Evolutionary conservation across 2,888 invertebrate species (phyloP), one percentile per base, ranked within the genome.

Genomic region (Brachyptera putata): DNA sequence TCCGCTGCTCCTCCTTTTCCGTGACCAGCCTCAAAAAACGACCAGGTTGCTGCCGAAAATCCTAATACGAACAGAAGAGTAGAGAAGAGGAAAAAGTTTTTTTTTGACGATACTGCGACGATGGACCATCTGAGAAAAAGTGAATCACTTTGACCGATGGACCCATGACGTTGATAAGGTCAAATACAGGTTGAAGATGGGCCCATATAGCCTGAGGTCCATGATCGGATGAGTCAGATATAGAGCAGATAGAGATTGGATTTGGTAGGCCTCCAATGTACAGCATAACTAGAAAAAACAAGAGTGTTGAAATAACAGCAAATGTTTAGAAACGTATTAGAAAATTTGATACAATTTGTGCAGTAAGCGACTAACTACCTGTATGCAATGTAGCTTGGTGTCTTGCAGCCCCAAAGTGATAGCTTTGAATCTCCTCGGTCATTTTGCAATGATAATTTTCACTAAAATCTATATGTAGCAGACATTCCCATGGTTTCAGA

Each of bases 391-490:
- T 30, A 30, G 30, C 55, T 7, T 11, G 26, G 26, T 18, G n/a
- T n/a, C 53, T 21, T 11, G 57, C 34, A 50, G 43, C 57, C 14
- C 57, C 57, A 22, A 57, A 57, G 39, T 57, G 46, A 21, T 43
- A 37, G 22, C 43, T 9, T 46, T 50, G 57, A 14, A 57, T 46
- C 41, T 57, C 57, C 41, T 39, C 41, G 14, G 41, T 41, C 21
- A 57, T 11, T 22, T 57, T 57, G 24, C 57, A 53, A 24, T 41
- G 57, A 41, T 57, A 57, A 16, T 57, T 57, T 57, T 57, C 22
- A 14, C 37, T 37, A 43, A 43, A 53, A 43, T 57, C 57, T 11
- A 57, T 41, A 25, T 57, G 57, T 4, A 57, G n/a, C n/a, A 37
- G 39, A 13, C 43, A 49, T 57, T 57, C 57, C 14, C 39, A 26